Base-by-base conservation (phyloP, 2,113 vertebrate species). In the Periophthalmus modestus region DNA sequence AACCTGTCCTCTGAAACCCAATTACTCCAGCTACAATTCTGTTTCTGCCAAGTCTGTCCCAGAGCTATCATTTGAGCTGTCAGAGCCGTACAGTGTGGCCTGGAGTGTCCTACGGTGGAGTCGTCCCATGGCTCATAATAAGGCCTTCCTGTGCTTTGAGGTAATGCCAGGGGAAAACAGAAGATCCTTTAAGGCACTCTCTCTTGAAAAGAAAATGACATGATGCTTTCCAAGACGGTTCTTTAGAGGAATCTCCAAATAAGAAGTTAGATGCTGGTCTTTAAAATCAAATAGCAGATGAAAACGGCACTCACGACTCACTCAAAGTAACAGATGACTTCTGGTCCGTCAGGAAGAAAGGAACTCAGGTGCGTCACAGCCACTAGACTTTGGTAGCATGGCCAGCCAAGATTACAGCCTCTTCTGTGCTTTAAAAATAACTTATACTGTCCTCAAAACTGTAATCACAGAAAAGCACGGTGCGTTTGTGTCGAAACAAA, bases 21-120 rank as follows among this genome's bases (percentile, higher is more conserved):
- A 88, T 92, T 91, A 91, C 83, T 83, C 73, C 74, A 84, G 82
- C 73, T 74, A 69, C 78, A 80, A 81, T 78, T 75, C 65, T 85
- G 76, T 89, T 91, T 82, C 85, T 90, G 89, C 80, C 86, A 87
- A 81, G 65, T 19, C 34, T 77, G 71, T 83, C 72, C 84, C 74
- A 0, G 21, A 75, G 70, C 62, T 52, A 75, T 82, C 74, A 79
- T 75, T 62, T 54, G 15, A 18, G 55, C 75, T 69, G 82, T 78
- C 83, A 82, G 57, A 70, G 39, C 18, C 5, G 78, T 77, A 74
- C 70, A 74, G 33, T 65, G 62, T 65, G 62, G 80, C 71, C 66
- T 70, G 73, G 77, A 69, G 39, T 67, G 74, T 72, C 66, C 72
- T 55, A 67, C 47, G 67, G 72, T 73, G 54, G 65, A 75, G 78